These are phyloP conservation scores for Sebastes cheni DNA, from an alignment of 2,797 vertebrate genomes.

Conservation along the genomic window DNA sequence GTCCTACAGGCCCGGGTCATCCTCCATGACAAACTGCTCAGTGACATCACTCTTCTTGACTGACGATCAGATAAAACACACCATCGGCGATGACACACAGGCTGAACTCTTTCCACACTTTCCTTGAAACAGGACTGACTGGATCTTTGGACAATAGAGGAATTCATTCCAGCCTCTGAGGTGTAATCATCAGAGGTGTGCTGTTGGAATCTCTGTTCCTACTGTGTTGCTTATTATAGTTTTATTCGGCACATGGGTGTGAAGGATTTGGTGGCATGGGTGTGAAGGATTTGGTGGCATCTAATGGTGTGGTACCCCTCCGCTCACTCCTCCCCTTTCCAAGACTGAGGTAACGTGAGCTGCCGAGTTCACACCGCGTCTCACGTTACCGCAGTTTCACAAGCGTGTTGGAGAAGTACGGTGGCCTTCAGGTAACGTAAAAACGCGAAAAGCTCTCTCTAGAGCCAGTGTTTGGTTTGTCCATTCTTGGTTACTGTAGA, in stretches of 20 bases:
- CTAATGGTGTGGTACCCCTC: too few relatives aligned
- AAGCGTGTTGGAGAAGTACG: too few relatives aligned
- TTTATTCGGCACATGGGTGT: not conserved
- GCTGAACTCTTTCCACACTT: not conserved
- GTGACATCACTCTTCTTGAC: not conserved
- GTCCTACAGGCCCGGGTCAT: not conserved
- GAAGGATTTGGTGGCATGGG: too few relatives aligned
- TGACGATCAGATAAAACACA: not conserved
- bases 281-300: too few relatives aligned
- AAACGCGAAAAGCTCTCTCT: too few relatives aligned
- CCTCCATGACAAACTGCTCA: constrained; percentile 5
- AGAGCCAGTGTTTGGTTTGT: too few relatives aligned
- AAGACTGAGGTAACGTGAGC: too few relatives aligned
- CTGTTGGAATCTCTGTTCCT: not conserved
- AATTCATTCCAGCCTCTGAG: not conserved
- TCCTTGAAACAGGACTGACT: not conserved
- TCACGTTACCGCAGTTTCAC: too few relatives aligned
- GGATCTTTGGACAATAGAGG: not conserved
- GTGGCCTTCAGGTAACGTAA: too few relatives aligned
- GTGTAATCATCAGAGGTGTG: not conserved
- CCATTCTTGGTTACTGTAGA: too few relatives aligned
- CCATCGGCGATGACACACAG: not conserved
- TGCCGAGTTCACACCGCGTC: too few relatives aligned
- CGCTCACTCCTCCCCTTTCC: too few relatives aligned
- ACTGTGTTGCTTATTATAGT: not conserved